phyloP scores from a whole-genome alignment of 2,113 vertebrate genomes.

The Menidia beryllina region DNA sequence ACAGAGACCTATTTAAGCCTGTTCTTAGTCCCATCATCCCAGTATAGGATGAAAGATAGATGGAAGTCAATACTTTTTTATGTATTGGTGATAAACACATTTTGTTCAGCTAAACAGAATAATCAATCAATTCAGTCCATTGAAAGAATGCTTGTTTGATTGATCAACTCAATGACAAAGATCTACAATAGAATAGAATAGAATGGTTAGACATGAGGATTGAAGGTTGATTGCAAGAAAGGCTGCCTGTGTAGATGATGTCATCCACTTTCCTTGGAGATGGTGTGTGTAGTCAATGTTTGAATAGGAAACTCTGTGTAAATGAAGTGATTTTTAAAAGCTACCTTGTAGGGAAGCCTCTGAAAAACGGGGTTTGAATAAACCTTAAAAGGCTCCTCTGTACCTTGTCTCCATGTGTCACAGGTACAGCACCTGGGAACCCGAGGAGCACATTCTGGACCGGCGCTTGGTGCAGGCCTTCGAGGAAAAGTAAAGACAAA shows the following conservation, averaged over 20 bases:
- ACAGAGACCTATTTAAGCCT: no score
- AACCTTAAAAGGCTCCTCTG: not conserved
- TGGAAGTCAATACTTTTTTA: no score
- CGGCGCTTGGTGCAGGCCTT: slow-evolving; percentile 93
- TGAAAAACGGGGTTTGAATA: not conserved
- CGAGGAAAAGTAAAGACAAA: slow-evolving; percentile 92
- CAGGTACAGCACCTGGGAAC: slow-evolving; percentile 99
- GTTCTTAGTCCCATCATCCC: no score
- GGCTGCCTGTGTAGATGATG: not conserved
- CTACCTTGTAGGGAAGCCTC: not conserved
- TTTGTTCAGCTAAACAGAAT: no score
- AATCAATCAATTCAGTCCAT: no score
- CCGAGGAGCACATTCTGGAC: slow-evolving; percentile 97
- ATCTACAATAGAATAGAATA: no score
- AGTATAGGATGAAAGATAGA: no score
- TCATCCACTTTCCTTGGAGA: not conserved
- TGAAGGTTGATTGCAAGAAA: no score
- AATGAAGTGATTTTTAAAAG: slow-evolving; percentile 6
- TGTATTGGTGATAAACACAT: no score
- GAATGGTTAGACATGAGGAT: no score
- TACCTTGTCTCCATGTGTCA: not conserved
- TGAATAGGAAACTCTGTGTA: not conserved
- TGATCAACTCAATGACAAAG: no score
- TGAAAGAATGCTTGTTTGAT: no score
- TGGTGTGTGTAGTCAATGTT: not conserved